phyloP scores from a whole-genome alignment of 2,888 invertebrate genomes.

The Brachylomia viminalis region DNA sequence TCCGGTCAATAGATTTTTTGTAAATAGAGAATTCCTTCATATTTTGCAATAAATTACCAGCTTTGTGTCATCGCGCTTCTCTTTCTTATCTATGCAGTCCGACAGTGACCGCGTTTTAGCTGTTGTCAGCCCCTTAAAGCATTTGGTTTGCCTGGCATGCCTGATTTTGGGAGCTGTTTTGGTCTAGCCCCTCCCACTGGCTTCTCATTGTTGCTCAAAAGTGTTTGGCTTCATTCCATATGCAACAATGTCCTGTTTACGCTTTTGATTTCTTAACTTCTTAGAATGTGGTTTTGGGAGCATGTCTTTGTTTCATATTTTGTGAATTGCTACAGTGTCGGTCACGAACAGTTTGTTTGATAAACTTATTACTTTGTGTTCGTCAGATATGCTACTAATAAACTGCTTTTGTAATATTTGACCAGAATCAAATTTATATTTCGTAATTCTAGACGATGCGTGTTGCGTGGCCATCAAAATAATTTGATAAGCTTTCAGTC shows the following conservation, averaged over 20 bases:
- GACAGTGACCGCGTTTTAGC: too few relatives aligned
- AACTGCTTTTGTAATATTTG: neutral
- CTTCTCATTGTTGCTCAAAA: constrained; percentile 46
- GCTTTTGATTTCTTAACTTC: constrained; percentile 32
- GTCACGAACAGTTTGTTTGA: constrained; percentile 4
- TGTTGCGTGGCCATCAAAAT: neutral
- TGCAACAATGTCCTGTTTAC: constrained; percentile 35
- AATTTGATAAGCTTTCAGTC: constrained; percentile 4
- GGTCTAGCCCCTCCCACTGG: constrained; percentile 6
- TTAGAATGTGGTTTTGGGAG: constrained; percentile 13
- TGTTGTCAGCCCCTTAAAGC: too few relatives aligned
- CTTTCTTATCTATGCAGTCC: too few relatives aligned
- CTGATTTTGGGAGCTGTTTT: constrained; percentile 42
- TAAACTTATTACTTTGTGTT: neutral
- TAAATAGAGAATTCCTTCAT: too few relatives aligned
- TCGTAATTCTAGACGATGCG: neutral
- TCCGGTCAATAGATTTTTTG: too few relatives aligned
- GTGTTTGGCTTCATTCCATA: constrained; percentile 47
- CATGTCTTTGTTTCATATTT: constrained; percentile 24
- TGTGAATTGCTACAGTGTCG: constrained; percentile 16
- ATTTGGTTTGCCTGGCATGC: constrained; percentile 29
- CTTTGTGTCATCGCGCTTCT: too few relatives aligned
- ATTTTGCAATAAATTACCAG: too few relatives aligned
- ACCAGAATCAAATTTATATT: neutral
- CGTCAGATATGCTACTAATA: neutral